Evolutionary conservation across 2,797 vertebrate genomes (phyloP).

Genomic region (Chanos chanos): DNA sequence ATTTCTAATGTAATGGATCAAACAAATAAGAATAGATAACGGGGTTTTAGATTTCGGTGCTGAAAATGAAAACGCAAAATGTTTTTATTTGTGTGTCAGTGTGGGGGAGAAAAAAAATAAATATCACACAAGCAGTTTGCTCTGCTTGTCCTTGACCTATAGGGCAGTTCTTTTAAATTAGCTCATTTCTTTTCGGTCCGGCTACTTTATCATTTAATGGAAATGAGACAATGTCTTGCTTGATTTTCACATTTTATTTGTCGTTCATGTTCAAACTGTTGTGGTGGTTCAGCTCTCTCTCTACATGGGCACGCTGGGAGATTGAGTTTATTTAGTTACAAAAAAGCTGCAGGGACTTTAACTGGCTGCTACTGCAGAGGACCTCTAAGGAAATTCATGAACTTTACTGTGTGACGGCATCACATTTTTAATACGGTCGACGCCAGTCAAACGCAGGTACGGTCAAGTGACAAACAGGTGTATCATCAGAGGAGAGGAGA

Average conservation of each 20-base stretch:
- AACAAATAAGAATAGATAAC: constrained; percentile 54
- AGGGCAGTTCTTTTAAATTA: constrained; percentile 50
- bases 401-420: constrained; percentile 40
- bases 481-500: constrained; percentile 43
- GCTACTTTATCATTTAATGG: constrained; percentile 54
- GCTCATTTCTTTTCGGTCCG: constrained; percentile 43
- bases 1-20: constrained; percentile 52
- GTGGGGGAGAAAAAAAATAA: constrained; percentile 17
- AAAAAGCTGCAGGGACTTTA: constrained; percentile 54
- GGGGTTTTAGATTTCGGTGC: constrained; percentile 45
- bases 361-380: constrained; percentile 43
- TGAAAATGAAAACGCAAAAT: constrained; percentile 50
- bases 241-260: constrained; percentile 54
- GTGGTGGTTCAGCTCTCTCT: constrained; percentile 10
- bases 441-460: constrained; percentile 38
- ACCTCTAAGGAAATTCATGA: constrained; percentile 52
- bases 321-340: constrained; percentile 50
- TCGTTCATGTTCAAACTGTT: constrained; percentile 39
- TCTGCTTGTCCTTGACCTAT: constrained; percentile 43
- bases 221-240: constrained; percentile 45
- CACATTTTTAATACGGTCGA: constrained; percentile 51
- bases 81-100: constrained; percentile 47
- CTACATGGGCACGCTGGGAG: constrained; percentile 26
- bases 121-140: constrained; percentile 44
- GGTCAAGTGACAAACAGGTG: constrained; percentile 41